Conservation (phyloP, 2,797 vertebrate species). For the Gymnoscopelus braueri region DNA sequence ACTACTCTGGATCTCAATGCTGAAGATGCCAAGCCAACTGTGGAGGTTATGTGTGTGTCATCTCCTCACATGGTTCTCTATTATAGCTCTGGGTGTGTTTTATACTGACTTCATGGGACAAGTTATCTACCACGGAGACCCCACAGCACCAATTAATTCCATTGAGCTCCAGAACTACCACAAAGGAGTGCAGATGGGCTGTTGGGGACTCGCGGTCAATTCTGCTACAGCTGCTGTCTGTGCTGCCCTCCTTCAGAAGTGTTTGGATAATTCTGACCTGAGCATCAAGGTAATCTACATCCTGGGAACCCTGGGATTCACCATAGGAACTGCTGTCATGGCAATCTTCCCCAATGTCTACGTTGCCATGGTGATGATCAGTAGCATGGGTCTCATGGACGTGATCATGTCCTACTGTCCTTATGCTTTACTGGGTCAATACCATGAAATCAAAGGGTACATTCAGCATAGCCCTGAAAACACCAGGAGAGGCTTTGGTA, state of each 20-base stretch:
- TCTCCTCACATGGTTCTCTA: conserved; percentile 95
- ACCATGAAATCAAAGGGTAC: conserved; percentile 96
- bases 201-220: conserved; percentile 96
- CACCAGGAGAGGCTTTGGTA: conserved; percentile 93
- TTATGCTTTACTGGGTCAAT: conserved; percentile 94
- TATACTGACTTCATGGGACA: conserved; percentile 78
- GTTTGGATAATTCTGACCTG: conserved; percentile 93
- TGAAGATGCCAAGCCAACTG: conserved; percentile 95
- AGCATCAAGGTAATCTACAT: conserved; percentile 94
- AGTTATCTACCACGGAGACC: no score
- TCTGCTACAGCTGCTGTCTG: conserved; percentile 92
- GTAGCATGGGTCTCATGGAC: conserved; percentile 94
- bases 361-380: conserved; percentile 94
- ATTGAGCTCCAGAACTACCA: conserved; percentile 88
- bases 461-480: conserved; percentile 93
- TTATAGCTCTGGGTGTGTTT: conserved; percentile 93
- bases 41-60: conserved; percentile 92
- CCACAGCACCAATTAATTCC: conserved; percentile 86
- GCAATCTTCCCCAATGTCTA: conserved; percentile 95
- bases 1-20: conserved; percentile 95
- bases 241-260: conserved; percentile 96
- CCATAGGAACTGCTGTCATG: conserved; percentile 92
- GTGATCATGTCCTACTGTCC: conserved; percentile 99
- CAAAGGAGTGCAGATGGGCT: conserved; percentile 96
- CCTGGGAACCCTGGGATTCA: conserved; percentile 92